Base-by-base conservation (phyloP, 30 jellyfish, hydroid and myxozoan genomes). In the Chironex yamaguchii region DNA sequence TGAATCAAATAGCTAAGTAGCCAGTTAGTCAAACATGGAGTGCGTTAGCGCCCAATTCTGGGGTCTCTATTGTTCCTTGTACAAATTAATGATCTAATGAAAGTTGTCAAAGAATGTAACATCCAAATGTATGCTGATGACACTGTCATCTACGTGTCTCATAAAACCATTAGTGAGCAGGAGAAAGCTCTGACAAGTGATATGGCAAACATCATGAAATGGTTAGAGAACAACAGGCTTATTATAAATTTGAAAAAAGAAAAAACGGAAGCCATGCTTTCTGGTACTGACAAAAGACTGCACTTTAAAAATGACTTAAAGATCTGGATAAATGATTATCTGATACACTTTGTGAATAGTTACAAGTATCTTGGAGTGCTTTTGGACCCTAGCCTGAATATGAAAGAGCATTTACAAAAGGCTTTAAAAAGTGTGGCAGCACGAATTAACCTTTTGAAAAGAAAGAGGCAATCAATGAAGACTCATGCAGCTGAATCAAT, bases 101-200 rank as follows among this genome's bases (percentile, higher is more conserved):
- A 53, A 12, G 3, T 13, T 71, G 74, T 71, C 74, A 71, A 71
- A 62, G 1, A 50, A 24, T 2, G 88, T 24, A 75, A 75, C 79
- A 75, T 75, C 62, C 88, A 75, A 75, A 50, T 75, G 79, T n/a
- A 77, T 52, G 80, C 80, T 58, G 89, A 77, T 77, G 89, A 77
- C 66, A 75, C 88, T 51, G 89, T 52, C 66, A 52, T 77, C 23
- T 32, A 71, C 72, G 74, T 71, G 67, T 77, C 89, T 77, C 66
- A 77, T 29, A 77, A 77, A 77, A 77, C 50, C 67, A 53, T 77
- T 20, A 77, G 75, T 53, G 89, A 14, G 67, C 48, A 31, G 52
- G 89, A 77, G 67, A 26, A 77, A 77, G 80, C 89, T 53, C 22
- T 27, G 35, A 77, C 66, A 2, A 28, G 13, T 53, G 89, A 25